Percentiles rank a stretch among this genome's conserved stretches.
phyloP scores from a whole-genome alignment of 2,113 vertebrate species.

The Dicaeum eximium region DNA sequence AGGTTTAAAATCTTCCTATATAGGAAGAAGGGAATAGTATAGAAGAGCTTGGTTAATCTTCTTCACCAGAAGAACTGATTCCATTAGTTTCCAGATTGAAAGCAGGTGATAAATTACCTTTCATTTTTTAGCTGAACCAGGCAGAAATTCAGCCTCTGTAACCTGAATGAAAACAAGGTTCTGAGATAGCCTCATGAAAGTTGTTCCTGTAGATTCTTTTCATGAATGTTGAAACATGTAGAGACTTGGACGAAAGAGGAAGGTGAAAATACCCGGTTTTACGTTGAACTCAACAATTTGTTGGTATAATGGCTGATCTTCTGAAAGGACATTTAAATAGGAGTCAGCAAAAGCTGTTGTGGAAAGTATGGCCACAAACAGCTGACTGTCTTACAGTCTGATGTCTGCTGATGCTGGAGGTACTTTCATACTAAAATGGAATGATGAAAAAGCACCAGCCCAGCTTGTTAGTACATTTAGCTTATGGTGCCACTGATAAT shows the following conservation, averaged over 20 bases:
- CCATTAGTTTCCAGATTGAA: not conserved
- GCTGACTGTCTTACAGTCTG: not conserved
- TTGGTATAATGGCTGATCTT: not conserved
- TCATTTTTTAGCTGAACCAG: constrained; percentile 20
- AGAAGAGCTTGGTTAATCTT: not conserved
- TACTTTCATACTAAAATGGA: not conserved
- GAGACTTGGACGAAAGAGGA: not conserved
- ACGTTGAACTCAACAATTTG: not conserved
- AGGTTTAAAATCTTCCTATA: not conserved
- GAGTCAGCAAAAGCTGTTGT: not conserved
- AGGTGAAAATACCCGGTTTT: not conserved
- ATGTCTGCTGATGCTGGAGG: not conserved
- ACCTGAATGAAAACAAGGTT: not conserved
- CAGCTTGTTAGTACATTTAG: not conserved
- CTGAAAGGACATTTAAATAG: not conserved
- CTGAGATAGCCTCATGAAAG: not conserved
- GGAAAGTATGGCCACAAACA: not conserved
- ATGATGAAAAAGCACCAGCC: not conserved
- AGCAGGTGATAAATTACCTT: constrained; percentile 2
- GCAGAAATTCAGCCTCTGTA: not conserved
- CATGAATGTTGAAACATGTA: not conserved
- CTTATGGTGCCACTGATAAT: not conserved
- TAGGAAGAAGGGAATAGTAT: not conserved
- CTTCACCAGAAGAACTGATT: not conserved
- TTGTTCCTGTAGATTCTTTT: not conserved